Evolutionary conservation across 2,113 vertebrate genomes (phyloP), one percentile per base, ranked within the genome.

Genomic region (Epinephelus fuscoguttatus): DNA sequence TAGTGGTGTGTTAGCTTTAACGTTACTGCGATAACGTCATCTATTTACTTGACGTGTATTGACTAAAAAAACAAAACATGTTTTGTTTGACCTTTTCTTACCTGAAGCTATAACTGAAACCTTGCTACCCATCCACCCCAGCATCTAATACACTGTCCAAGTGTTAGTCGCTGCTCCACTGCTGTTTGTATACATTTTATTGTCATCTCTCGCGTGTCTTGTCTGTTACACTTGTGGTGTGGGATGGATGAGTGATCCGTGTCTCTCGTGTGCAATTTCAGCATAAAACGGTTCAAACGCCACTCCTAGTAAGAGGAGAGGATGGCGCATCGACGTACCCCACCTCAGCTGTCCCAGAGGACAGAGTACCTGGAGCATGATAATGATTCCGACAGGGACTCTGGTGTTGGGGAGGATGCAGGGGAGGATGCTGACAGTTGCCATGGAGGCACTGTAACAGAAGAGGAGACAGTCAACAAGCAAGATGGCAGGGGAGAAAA

Each of bases 341-440:
- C 75, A 84, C 86, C 88, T 66, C 76, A 82, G 92, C 87, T 91
- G 88, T 95, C 96, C 91, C 94, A 91, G 85, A 94, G 88, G 93
- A 93, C 94, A 74, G 95, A 93, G 86, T 80, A 94, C 86, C 88
- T 94, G 88, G 94, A 95, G 84, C 88, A 90, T 86, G 93, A 95
- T 66, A 91, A 93, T 62, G 95, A 97, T 72, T 92, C 96, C 53
- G 97, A 98, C 92, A 94, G 96, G 92, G 96, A 97, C 93, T 97
- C 96, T 69, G 97, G 97, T 88, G 95, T 97, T 87, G 97, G 97
- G 87, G 95, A 94, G 23, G 96, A 96, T 85, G 91, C 87, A 33
- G 93, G 74, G 70, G 97, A 97, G 80, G 95, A 94, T 72, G 94
- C 94, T 77, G 92, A 87, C 72, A 57, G 90, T 84, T 90, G 72